These are phyloP conservation scores for Rhabdomys dilectus DNA, from an alignment of 2,113 vertebrate genomes.

Conservation along the genomic window DNA sequence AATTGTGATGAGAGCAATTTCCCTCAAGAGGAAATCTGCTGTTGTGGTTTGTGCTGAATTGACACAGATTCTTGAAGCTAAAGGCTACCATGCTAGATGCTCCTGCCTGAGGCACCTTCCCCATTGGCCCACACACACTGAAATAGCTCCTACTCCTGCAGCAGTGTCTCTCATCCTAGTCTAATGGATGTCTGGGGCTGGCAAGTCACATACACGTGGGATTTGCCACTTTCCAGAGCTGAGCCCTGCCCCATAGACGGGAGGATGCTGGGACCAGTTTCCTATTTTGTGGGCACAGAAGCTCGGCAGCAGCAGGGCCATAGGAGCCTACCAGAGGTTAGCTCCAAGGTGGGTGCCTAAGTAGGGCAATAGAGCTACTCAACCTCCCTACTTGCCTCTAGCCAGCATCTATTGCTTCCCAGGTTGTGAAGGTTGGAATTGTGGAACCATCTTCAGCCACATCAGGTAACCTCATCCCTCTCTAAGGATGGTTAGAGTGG, in stretches of 20 bases:
- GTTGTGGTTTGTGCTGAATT: rapidly evolving
- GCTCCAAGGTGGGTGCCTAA: no score
- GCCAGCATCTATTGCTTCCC: constrained; percentile 60
- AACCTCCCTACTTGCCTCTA: not conserved
- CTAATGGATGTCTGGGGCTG: not conserved
- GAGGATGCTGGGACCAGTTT: no score
- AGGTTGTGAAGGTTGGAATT: constrained; percentile 98
- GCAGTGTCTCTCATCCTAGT: no score
- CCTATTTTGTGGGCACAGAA: rapidly evolving
- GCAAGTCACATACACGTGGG: not conserved
- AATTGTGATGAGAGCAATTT: no score
- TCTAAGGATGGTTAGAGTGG: not conserved
- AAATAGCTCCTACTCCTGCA: not conserved
- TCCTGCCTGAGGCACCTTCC: rapidly evolving
- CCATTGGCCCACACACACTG: rapidly evolving
- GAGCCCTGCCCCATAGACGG: not conserved
- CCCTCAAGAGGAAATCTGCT: no score
- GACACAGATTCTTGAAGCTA: not conserved
- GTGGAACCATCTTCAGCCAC: constrained; percentile 96
- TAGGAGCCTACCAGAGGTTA: rapidly evolving
- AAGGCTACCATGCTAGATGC: rapidly evolving
- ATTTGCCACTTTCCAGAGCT: not conserved
- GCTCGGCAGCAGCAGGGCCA: not conserved
- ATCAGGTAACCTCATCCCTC: constrained; percentile 88
- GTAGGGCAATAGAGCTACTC: not conserved